Base-by-base conservation (phyloP, 2,797 vertebrate genomes). In the Cuniculus paca region DNA sequence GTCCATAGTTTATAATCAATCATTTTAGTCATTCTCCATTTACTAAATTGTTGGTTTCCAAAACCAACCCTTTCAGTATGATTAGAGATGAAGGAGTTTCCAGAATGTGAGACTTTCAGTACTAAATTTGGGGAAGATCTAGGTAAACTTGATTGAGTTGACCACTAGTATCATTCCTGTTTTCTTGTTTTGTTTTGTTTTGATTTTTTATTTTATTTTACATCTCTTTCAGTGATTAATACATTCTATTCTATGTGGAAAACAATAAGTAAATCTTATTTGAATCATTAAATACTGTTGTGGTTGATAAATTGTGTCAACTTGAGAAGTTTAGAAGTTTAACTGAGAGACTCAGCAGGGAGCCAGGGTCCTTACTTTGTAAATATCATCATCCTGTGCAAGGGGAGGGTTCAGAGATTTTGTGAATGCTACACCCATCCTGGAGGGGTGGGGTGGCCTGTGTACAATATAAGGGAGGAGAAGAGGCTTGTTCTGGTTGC, bases 241-340 rank as follows among this genome's bases (percentile, higher is more conserved):
- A 82, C 11, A 36, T 82, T 79, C 1, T 92, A 42, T 94, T 91
- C 9, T 78, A 10, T 68, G 16, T 48, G 39, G 5, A 79, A 72
- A 39, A 45, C 68, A 12, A 54, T 87, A 91, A 94, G 95, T 5
- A 70, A 79, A 36, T 56, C 12, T 80, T 90, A 78, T 70, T 63
- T 95, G 68, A 88, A 39, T 88, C 70, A 58, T 26, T 75, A 52
- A 93, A 52, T 28, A 70, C 13, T n/a, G n/a, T n/a, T n/a, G n/a
- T n/a, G n/a, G n/a, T n/a, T n/a, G n/a, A n/a, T n/a, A n/a, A n/a
- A n/a, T n/a, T n/a, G n/a, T n/a, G n/a, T n/a, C n/a, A n/a, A n/a
- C n/a, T n/a, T n/a, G n/a, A n/a, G n/a, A n/a, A n/a, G n/a, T n/a
- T n/a, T n/a, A n/a, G n/a, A n/a, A n/a, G n/a, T n/a, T n/a, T n/a